Conservation (phyloP, 2,888 invertebrate species). For the Coelopa pilipes region DNA sequence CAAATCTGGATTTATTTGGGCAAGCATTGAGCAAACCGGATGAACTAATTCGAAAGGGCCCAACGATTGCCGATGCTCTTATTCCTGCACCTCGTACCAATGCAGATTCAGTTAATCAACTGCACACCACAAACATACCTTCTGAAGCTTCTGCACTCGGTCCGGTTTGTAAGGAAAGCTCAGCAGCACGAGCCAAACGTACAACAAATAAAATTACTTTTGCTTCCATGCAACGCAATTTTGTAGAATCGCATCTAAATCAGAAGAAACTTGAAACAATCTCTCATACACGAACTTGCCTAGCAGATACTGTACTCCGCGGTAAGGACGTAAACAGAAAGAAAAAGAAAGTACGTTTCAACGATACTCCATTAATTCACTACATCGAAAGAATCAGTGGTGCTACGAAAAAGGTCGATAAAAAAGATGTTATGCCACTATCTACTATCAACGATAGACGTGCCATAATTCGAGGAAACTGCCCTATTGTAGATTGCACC, state of each 20-base stretch:
- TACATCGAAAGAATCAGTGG: constrained; percentile 52
- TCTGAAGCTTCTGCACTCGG: neutral
- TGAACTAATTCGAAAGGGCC: constrained; percentile 25
- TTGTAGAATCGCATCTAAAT: constrained; percentile 41
- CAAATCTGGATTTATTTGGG: constrained; percentile 44
- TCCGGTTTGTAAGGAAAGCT: constrained; percentile 36
- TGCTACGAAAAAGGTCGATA: constrained; percentile 47
- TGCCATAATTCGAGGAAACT: constrained; percentile 38
- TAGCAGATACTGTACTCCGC: neutral
- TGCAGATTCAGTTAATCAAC: constrained; percentile 16
- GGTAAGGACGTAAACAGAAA: constrained; percentile 22
- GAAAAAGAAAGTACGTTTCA: constrained; percentile 56
- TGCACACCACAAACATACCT: neutral
- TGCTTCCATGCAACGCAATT: constrained; percentile 55
- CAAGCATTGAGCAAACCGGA: constrained; percentile 46
- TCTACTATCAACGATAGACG: constrained; percentile 52
- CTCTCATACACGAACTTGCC: constrained; percentile 32
- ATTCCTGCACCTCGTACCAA: constrained; percentile 15
- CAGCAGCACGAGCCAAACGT: constrained; percentile 41
- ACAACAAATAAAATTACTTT: constrained; percentile 54
- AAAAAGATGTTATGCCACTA: constrained; percentile 48
- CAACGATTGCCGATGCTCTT: neutral
- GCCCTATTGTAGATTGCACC: constrained; percentile 51
- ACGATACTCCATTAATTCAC: constrained; percentile 49
- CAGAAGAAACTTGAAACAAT: constrained; percentile 40